Percentiles rank a stretch among this genome's conserved stretches.
Evolutionary conservation across 2,113 vertebrate species (phyloP).

Genomic region (Larimichthys crocea): DNA sequence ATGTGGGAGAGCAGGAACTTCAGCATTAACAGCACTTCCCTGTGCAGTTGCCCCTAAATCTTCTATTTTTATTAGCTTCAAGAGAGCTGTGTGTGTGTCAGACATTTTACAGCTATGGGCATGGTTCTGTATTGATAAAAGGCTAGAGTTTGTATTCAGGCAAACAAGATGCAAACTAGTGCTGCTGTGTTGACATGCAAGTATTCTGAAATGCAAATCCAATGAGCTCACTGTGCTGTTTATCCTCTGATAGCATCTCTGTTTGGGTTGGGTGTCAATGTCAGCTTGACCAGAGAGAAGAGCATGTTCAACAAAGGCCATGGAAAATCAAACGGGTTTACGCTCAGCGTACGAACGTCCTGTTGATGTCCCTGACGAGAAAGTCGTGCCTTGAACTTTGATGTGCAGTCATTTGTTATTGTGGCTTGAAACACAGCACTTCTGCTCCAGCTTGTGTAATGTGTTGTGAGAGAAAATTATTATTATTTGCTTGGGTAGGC

Average conservation of each 20-base stretch:
- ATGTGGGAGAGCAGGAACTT: slow-evolving; percentile 27
- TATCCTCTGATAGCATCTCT: slow-evolving; percentile 64
- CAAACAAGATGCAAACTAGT: slow-evolving; percentile 73
- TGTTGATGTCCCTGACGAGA: slow-evolving; percentile 37
- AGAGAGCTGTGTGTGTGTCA: neutral
- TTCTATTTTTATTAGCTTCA: slow-evolving; percentile 45
- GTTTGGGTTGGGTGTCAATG: slow-evolving; percentile 58
- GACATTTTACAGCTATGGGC: slow-evolving; percentile 14
- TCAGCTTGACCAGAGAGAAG: slow-evolving; percentile 62
- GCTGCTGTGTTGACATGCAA: slow-evolving; percentile 10
- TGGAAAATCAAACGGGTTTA: slow-evolving; percentile 25
- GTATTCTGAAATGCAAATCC: slow-evolving; percentile 58
- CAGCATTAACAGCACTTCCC: slow-evolving; percentile 53
- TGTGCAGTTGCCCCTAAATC: slow-evolving; percentile 24
- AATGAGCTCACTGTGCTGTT: slow-evolving; percentile 37
- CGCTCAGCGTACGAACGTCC: neutral
- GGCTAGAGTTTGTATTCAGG: slow-evolving; percentile 50
- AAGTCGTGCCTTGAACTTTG: slow-evolving; percentile 49
- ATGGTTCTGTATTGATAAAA: slow-evolving; percentile 30
- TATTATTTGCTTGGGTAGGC: slow-evolving; percentile 50
- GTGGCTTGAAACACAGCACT: slow-evolving; percentile 43
- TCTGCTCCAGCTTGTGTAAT: slow-evolving; percentile 32
- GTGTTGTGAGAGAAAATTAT: slow-evolving; percentile 62
- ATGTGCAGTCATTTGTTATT: slow-evolving; percentile 64
- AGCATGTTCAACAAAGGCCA: slow-evolving; percentile 31